Evolutionary conservation across 2,797 vertebrate species (phyloP), one percentile per base, ranked within the genome.

Genomic region (Siniperca scherzeri): DNA sequence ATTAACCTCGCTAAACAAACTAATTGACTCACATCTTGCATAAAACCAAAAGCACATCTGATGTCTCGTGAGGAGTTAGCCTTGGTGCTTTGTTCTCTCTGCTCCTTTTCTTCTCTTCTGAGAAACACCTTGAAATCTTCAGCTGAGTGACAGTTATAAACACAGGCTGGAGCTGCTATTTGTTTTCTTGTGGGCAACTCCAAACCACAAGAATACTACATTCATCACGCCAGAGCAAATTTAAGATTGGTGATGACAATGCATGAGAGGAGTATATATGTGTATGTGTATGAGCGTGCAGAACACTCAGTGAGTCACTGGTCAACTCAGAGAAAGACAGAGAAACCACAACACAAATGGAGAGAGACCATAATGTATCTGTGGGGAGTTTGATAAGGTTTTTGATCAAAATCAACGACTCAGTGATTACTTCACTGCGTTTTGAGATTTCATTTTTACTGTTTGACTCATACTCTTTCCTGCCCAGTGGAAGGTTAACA

Each of bases 161-260:
- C 86, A 91, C 86, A 84, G 78, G 50, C 86, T 78, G 13, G 0
- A 53, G 53, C 82, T 83, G 80, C 56, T 81, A 80, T 93, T 92
- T 93, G 89, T 94, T 94, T 94, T 89, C 78, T 86, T 88, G 89
- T 82, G 90, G 94, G 69, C 42, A 60, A 83, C 69, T 66, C 48
- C 8, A n/a, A 82, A 57, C 93, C 94, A 87, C 92, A 90, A 88
- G 85, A 94, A 90, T 86, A 92, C 88, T 85, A 88, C 75, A 65
- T 87, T 90, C 74, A 81, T 80, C 80, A 69, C 68, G 90, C 90
- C 90, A 89, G 85, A 93, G 90, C 87, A 93, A 91, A 90, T 92
- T 91, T 89, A 86, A 89, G 88, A 86, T 86, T 57, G 85, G 89
- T 64, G 81, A 92, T 92, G 90, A 93, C 87, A 87, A 86, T 83